Percentiles rank a stretch among this genome's conserved stretches.
Conservation (phyloP, 2,888 invertebrate species). For the Lobophora halterata region DNA sequence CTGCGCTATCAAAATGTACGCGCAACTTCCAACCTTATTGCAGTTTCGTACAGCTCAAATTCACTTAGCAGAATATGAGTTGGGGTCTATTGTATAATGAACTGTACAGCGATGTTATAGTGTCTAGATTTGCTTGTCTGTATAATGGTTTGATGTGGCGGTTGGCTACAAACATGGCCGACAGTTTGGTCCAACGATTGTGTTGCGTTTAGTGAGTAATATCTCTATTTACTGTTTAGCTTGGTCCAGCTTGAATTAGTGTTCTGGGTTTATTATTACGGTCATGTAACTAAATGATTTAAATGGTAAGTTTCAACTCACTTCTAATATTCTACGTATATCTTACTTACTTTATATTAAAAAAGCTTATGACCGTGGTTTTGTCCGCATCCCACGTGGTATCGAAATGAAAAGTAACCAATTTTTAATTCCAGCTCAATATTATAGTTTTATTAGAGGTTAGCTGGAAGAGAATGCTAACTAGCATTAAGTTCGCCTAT, state of each 20-base stretch:
- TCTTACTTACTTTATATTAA: too few relatives aligned
- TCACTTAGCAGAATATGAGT: conserved; percentile 2
- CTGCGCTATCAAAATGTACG: conserved; percentile 15
- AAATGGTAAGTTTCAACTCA: too few relatives aligned
- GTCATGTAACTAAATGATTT: too few relatives aligned
- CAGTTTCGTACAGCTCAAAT: conserved; percentile 15
- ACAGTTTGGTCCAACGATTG: conserved; percentile 33
- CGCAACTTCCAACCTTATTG: conserved; percentile 10
- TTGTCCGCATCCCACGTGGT: too few relatives aligned
- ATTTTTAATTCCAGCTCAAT: too few relatives aligned
- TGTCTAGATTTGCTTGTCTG: conserved; percentile 35
- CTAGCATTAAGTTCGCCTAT: too few relatives aligned
- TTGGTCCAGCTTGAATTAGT: conserved; percentile 14
- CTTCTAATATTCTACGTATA: too few relatives aligned
- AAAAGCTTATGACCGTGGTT: too few relatives aligned
- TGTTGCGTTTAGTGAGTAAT: conserved; percentile 32
- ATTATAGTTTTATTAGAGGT: too few relatives aligned
- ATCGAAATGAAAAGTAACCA: too few relatives aligned
- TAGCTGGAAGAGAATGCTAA: too few relatives aligned
- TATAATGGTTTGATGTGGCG: conserved; percentile 32
- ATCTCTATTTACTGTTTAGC: conserved; percentile 12
- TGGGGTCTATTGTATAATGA: conserved; percentile 16
- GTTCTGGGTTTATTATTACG: conserved; percentile 4
- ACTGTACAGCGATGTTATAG: conserved; percentile 29
- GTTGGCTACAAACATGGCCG: conserved; percentile 23